A percentile compares a stretch with the other conserved stretches of the same genome.
These are phyloP conservation scores for Antechinus flavipes DNA, from an alignment of 2,113 vertebrate genomes.

Conservation along the genomic window DNA sequence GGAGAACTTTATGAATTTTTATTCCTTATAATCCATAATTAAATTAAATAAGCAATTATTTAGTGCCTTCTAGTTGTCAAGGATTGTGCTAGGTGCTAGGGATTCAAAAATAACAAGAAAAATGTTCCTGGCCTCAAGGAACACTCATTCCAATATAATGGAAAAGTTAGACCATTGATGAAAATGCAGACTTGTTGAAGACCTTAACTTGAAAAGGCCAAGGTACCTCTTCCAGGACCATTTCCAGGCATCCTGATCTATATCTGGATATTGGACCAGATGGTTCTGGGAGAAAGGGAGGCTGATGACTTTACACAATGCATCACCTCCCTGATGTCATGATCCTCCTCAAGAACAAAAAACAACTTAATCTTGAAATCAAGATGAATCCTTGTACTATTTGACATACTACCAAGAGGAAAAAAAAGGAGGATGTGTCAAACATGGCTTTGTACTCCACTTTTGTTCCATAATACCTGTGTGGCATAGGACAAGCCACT, in stretches of 20 bases:
- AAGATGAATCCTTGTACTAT: not conserved
- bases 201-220: too few relatives aligned
- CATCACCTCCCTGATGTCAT: too few relatives aligned
- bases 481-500: not conserved
- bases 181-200: not conserved
- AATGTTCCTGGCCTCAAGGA: not conserved
- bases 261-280: too few relatives aligned
- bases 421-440: not conserved
- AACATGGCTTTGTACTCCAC: not conserved
- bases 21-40: not conserved
- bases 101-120: not conserved
- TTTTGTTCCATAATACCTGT: not conserved
- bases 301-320: too few relatives aligned
- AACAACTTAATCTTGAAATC: not conserved
- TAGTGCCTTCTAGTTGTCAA: not conserved
- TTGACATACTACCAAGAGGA: not conserved
- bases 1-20: not conserved
- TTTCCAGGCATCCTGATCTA: too few relatives aligned
- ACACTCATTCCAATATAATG: not conserved
- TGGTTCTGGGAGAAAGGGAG: too few relatives aligned
- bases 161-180: not conserved
- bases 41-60: not conserved
- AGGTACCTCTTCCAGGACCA: too few relatives aligned
- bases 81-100: not conserved
- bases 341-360: too few relatives aligned